Evolutionary conservation across 2,888 invertebrate species (phyloP), one percentile per base, ranked within the genome.

Genomic region (Chloromyia formosa): DNA sequence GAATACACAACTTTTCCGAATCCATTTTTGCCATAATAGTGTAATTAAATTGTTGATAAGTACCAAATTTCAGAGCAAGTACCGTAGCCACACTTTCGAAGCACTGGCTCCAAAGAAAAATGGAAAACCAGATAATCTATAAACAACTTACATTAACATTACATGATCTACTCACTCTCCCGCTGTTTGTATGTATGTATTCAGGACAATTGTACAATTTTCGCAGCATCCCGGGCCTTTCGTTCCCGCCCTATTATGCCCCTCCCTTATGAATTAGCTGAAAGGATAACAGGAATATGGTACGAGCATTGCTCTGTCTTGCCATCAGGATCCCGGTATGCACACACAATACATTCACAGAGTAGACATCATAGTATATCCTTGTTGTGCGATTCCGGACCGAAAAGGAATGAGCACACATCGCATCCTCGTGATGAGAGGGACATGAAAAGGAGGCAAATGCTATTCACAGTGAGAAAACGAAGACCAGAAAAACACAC

Each of bases 211-310:
- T 66, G 22, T 66, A 56, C 56, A 54, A 73, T 42, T 60, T 74
- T 53, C 40, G 71, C 53, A 76, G 74, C 74, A 76, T 76, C 75
- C 73, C 62, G 42, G 66, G 69, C 58, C 74, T 75, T 75, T 77
- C 77, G 77, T 77, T 75, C 77, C 77, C 78, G 78, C 78, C 78
- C 78, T 76, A 77, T 75, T 74, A 75, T 75, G 78, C 78, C 77
- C 78, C 78, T 78, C 78, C 78, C 78, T 74, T 56, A 74, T 75
- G 74, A 73, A 71, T 71, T 71, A 53, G 54, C 66, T 49, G 45
- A 66, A 66, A 66, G 66, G 66, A 66, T 66, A 66, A 56, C 71
- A 71, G 40, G 56, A 40, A 56, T 71, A 56, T 56, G 56, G 56
- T 23, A 54, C 71, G 71, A 66, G 14, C 66, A 66, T 16, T 66